phyloP scores from a whole-genome alignment of 2,113 vertebrate genomes.

The Arizona elegans region DNA sequence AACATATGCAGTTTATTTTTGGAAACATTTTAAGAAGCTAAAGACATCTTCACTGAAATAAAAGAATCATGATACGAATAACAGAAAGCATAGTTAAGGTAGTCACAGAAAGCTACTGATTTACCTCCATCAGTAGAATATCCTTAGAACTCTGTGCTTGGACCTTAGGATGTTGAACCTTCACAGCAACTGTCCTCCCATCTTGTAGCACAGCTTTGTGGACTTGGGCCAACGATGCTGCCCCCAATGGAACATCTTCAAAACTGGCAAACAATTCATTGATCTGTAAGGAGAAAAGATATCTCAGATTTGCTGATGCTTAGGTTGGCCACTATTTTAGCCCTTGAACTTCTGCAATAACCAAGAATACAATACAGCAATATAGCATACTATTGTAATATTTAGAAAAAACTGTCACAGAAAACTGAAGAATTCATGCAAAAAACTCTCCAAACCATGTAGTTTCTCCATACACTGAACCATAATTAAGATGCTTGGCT shows the following conservation, averaged over 20 bases:
- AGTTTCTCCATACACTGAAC: background rate
- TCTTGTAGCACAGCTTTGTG: slow-evolving; percentile 90
- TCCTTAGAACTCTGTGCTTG: slow-evolving; percentile 88
- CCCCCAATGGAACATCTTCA: slow-evolving; percentile 86
- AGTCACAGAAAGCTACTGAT: background rate
- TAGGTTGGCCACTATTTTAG: background rate
- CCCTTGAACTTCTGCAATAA: background rate
- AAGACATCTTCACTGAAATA: background rate
- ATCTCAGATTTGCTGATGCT: slow-evolving; percentile 22
- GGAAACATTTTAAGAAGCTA: background rate
- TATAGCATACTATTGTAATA: background rate
- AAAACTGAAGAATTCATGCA: background rate
- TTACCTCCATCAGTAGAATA: slow-evolving; percentile 94
- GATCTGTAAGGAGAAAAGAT: slow-evolving; percentile 71
- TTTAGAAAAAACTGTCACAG: slow-evolving; percentile 6
- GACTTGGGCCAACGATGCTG: slow-evolving; percentile 96
- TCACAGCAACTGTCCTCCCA: slow-evolving; percentile 91
- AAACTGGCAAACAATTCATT: slow-evolving; percentile 88
- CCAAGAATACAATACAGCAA: background rate
- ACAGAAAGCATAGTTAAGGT: background rate
- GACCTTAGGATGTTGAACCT: slow-evolving; percentile 97
- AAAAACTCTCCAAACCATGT: background rate
- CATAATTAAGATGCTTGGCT: background rate
- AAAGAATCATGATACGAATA: background rate
- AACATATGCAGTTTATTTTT: background rate